These are phyloP conservation scores for Thera obeliscata DNA, from an alignment of 2,888 invertebrate species.

Conservation along the genomic window DNA sequence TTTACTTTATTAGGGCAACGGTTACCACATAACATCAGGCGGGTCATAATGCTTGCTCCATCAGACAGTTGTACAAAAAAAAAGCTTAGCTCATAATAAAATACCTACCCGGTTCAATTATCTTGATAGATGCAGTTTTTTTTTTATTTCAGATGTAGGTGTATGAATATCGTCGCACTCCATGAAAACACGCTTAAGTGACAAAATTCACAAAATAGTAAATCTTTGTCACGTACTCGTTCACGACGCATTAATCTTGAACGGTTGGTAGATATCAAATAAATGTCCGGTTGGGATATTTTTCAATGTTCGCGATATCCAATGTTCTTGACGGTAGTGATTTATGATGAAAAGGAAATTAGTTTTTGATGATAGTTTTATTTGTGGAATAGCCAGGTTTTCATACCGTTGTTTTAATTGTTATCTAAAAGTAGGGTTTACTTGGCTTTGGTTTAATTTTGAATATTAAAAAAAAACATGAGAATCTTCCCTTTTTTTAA, in stretches of 20 bases:
- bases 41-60: too few relatives aligned
- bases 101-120: too few relatives aligned
- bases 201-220: conserved; percentile 31
- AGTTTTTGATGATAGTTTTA: conserved; percentile 24
- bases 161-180: conserved; percentile 33
- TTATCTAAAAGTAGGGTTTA: neutral
- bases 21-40: too few relatives aligned
- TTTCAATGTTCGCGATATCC: conserved; percentile 52
- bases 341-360: conserved; percentile 29
- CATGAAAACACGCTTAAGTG: conserved; percentile 31
- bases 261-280: conserved; percentile 63
- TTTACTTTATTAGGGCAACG: too few relatives aligned
- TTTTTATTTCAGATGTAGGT: neutral
- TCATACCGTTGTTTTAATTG: neutral
- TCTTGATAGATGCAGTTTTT: too few relatives aligned
- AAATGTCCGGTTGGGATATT: conserved; percentile 61
- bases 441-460: neutral
- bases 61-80: too few relatives aligned
- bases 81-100: too few relatives aligned
- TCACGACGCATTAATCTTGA: conserved; percentile 54
- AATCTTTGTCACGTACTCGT: conserved; percentile 39
- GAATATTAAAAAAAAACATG: too few relatives aligned
- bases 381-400: conserved; percentile 2
- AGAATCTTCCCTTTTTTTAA: too few relatives aligned
- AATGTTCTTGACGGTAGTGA: conserved; percentile 29